Conservation (phyloP, 2,113 vertebrate species). For the Todiramphus saurophagus region DNA sequence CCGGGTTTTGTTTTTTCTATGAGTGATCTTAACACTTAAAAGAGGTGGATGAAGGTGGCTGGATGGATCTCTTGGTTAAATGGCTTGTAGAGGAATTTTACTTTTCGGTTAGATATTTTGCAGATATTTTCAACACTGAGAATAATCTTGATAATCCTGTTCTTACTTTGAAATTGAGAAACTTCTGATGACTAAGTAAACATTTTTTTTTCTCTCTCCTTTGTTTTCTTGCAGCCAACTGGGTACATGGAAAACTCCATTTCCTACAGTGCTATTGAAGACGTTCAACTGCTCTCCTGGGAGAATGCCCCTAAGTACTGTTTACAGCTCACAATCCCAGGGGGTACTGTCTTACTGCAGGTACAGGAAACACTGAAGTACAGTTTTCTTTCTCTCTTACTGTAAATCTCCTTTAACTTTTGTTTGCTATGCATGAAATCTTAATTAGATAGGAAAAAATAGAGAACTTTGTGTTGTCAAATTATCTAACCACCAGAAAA, state of each 20-base stretch:
- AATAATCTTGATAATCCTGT: background rate
- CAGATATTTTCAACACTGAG: background rate
- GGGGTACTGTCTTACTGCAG: constrained; percentile 95
- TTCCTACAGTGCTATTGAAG: constrained; percentile 98
- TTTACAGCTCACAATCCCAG: constrained; percentile 96
- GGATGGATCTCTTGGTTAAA: background rate
- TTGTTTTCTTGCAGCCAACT: constrained; percentile 84
- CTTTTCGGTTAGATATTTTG: background rate
- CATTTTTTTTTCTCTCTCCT: background rate
- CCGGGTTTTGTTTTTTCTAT: background rate
- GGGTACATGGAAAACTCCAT: constrained; percentile 98
- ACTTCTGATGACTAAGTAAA: background rate
- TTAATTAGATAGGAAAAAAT: background rate
- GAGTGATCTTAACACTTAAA: background rate
- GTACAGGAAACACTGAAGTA: constrained; percentile 72
- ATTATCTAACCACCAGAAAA: background rate
- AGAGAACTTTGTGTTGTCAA: background rate
- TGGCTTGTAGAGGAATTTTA: background rate
- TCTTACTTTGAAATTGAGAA: background rate
- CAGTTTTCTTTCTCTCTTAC: background rate
- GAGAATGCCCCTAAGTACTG: constrained; percentile 99
- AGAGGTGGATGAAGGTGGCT: background rate
- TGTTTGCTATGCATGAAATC: background rate
- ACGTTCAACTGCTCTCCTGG: constrained; percentile 98
- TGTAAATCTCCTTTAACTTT: background rate